Conservation (phyloP, 2,888 invertebrate species). For the Catonia carolina region DNA sequence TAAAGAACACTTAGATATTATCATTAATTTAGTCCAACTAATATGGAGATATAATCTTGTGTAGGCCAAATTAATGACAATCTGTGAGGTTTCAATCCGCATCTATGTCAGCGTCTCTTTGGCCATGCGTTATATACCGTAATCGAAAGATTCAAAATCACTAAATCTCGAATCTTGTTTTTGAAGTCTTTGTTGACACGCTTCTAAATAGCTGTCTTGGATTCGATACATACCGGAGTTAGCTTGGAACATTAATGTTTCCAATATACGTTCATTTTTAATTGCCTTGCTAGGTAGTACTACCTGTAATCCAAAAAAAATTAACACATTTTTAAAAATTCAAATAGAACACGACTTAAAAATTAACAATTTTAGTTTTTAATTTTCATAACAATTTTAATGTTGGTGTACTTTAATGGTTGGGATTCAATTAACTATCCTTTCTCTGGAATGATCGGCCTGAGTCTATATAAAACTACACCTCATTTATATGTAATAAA, state of each 20-base stretch:
- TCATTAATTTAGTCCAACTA: no score
- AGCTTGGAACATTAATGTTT: conserved; percentile 89
- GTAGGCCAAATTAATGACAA: no score
- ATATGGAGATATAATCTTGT: no score
- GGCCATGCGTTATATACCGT: conserved; percentile 50
- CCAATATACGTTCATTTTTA: conserved; percentile 84
- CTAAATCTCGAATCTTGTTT: conserved; percentile 83
- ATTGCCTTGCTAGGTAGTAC: conserved; percentile 89
- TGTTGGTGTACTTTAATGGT: no score
- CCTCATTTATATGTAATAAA: no score
- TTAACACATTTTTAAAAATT: background rate
- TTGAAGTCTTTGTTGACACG: conserved; percentile 77
- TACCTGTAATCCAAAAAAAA: conserved; percentile 48
- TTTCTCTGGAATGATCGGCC: no score
- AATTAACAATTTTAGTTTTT: no score
- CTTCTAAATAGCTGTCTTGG: conserved; percentile 79
- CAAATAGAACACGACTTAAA: no score
- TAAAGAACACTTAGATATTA: no score
- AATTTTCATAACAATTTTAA: no score
- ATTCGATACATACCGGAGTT: conserved; percentile 89
- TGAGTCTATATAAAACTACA: no score
- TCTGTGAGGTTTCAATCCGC: background rate
- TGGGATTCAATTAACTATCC: no score
- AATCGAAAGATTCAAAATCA: conserved; percentile 75
- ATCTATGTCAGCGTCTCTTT: conserved; percentile 25